Base-by-base conservation (phyloP, 2,888 invertebrate species). In the Drosophila tanythrix region DNA sequence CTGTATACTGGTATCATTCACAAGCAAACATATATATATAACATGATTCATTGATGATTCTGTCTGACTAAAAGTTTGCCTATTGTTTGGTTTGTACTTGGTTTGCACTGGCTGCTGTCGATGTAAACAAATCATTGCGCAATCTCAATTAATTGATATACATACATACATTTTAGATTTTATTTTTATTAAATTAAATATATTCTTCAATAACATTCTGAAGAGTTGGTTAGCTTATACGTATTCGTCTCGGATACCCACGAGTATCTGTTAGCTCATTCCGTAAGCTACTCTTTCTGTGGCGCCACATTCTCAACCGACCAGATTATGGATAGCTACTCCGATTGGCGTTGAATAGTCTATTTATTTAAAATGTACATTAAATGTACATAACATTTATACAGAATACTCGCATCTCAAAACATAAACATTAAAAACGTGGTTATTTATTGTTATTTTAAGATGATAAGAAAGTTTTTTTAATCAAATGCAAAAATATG, bases 41-140 rank as follows among this genome's bases (percentile, higher is more conserved):
- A 57, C 53, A 82, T 87, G 89, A 89, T 59, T 83, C 85, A 89
- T 59, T 67, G 55, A 21, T 21, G 13, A 31, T n/a, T 43, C 50
- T 58, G 46, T 25, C 27, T 73, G 74, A 70, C 64, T 87, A 70
- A 69, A 74, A 55, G 35, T 66, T 66, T 43, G 65, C 21, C 31
- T 71, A 68, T 79, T 64, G 33, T 64, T 50, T 70, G 36, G 46
- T 29, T 33, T 36, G 15, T 4, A 18, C 2, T 36, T 27, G 31
- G 8, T n/a, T 38, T 38, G 18, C 15, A n/a, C 27, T 27, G 27
- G 4, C 11, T 8, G 18, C 8, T 21, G 31, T 10, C 31, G 21
- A 55, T 33, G 27, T 38, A 73, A 74, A 78, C 59, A 72, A 72
- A 29, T 60, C 15, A 53, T 27, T 48, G 11, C 21, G 18, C 40